Conservation (phyloP, 1,140 invertebrate species). For the Leptonema lineaticorne region DNA sequence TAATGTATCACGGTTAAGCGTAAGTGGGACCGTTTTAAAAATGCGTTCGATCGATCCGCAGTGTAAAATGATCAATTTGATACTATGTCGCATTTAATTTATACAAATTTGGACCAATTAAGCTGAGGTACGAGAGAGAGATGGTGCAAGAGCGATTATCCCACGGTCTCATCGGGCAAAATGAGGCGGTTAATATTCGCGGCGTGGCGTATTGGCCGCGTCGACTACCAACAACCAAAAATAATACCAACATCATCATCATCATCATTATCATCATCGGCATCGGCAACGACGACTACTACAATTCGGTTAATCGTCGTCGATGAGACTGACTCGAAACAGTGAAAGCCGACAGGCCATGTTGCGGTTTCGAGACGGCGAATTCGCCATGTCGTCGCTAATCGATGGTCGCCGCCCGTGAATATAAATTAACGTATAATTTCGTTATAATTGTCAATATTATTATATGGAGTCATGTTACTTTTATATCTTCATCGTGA, state of each 20-base stretch:
- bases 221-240: constrained; percentile 1
- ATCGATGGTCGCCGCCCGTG: no score
- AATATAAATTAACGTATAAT: no score
- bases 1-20: no score
- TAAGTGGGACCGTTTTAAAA: background rate
- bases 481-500: no score
- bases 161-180: constrained; percentile 26
- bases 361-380: no score
- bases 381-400: no score
- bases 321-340: background rate
- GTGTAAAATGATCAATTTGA: background rate
- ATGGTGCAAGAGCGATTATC: constrained; percentile 28
- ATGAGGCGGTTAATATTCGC: constrained; percentile 39
- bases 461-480: no score
- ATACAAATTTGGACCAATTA: constrained; percentile 40
- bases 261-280: no score
- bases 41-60: background rate
- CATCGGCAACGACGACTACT: no score
- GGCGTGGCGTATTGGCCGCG: constrained; percentile 32
- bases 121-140: background rate
- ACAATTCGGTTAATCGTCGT: constrained; percentile 16
- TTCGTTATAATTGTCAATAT: no score
- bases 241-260: no score
- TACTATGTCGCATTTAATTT: constrained; percentile 30
- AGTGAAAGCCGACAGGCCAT: constrained; percentile 13